Evolutionary conservation across 2,797 vertebrate species (phyloP), one percentile per base, ranked within the genome.

Genomic region (Clarias platycephalus): DNA sequence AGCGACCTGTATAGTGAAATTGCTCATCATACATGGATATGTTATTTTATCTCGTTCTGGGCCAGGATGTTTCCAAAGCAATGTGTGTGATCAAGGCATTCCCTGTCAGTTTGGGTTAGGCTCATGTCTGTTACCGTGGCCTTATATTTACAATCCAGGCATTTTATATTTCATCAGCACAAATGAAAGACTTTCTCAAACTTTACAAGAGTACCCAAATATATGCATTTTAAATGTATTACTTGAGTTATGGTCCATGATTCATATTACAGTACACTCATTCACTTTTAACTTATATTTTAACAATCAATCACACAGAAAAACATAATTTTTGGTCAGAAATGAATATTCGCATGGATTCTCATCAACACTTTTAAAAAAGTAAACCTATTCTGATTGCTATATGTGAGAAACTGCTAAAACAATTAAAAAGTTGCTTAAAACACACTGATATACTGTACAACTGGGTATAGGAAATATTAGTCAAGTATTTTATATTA

Each of bases 1-100:
- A 82, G 83, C 13, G 58, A 84, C 4, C 58, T 71, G 89, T 90
- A 91, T 92, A 76, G 44, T 75, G 5, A 62, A 83, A 22, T 66
- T 20, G 2, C 62, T 92, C 90, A 88, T 34, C 57, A 15, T 34
- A 18, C 28, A 37, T 4, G n/a, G 49, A 75, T 74, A 7, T 74
- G 28, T 34, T 63, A 15, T 28, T 55, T 5, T 26, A 28, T 75
- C 12, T 34, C 10, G 10, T 26, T 53, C 28, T 31, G 57, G 3
- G 9, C 3, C 5, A 60, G 55, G 28, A 22, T 8, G 20, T 55
- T 60, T 77, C 10, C 58, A 58, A 9, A 60, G 53, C 22, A n/a
- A 49, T 53, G 31, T 76, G 71, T 26, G 71, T n/a, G 44, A 18
- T 58, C 20, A 60, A 18, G 18, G 64, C 63, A 22, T 34, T 3